Base-by-base conservation (phyloP, 2,797 vertebrate genomes). In the Bovichtus diacanthus region DNA sequence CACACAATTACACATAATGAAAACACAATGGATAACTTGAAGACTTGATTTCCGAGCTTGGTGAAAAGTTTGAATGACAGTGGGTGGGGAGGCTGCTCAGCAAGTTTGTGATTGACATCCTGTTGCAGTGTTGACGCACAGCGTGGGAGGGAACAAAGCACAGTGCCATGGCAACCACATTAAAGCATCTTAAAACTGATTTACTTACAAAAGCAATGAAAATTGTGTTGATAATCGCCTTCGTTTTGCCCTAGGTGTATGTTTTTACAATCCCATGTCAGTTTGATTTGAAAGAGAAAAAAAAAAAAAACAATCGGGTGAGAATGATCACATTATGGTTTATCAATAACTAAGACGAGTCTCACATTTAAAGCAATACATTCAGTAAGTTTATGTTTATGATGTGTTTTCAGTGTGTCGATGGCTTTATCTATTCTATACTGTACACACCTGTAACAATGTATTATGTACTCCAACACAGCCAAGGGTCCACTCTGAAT, bases 141-240 rank as follows among this genome's bases (percentile, higher is more conserved):
- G 83, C 74, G 84, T 91, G 78, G 88, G 88, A 79, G 63, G 81
- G 86, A 87, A 90, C 81, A 90, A 91, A 93, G 92, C 92, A 90
- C 90, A 93, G 91, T 90, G 92, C 91, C 92, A 93, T 93, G 91
- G 93, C 91, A 93, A 93, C 93, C 92, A 90, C 92, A 94, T 88
- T 88, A 92, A 93, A 93, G 93, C 93, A 94, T 93, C 92, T 94
- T 94, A 91, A 93, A 89, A 88, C 81, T 76, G 71, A 91, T 88
- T 92, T 91, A 88, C 86, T 85, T 87, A 91, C 44, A 88, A 90
- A 93, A 92, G 90, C 89, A 92, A 91, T 92, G 85, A 58, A 78
- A 82, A 72, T 84, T 81, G 65, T 92, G 88, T 91, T 81, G 60
- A 74, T 86, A 49, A 80, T 84, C 61, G 69, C 50, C 53, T 79